Evolutionary conservation across 1,140 invertebrate genomes (phyloP).

Genomic region (Aphelinus atriplicis): DNA sequence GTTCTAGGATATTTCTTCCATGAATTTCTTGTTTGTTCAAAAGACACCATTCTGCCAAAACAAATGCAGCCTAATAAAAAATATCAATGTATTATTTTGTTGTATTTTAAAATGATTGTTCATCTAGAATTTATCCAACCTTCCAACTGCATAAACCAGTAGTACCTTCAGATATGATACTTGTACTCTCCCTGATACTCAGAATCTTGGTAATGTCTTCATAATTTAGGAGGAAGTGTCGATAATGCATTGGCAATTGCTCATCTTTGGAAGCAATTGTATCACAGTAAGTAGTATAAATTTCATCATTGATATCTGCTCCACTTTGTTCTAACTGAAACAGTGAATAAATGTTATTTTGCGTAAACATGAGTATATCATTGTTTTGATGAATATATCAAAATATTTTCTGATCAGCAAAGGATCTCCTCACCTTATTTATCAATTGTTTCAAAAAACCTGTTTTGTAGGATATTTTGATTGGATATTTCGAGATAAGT

Average conservation of each 20-base stretch:
- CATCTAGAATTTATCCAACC: slow-evolving; percentile 48
- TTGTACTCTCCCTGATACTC: slow-evolving; percentile 66
- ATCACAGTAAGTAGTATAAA: slow-evolving; percentile 62
- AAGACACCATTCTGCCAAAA: slow-evolving; percentile 68
- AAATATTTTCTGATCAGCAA: slow-evolving; percentile 11
- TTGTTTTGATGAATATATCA: background rate
- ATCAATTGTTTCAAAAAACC: slow-evolving; percentile 65
- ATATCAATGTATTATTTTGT: background rate
- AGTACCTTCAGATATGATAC: slow-evolving; percentile 69
- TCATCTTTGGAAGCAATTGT: slow-evolving; percentile 52
- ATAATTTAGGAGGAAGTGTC: slow-evolving; percentile 63
- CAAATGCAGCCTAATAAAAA: slow-evolving; percentile 59
- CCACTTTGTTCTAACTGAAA: slow-evolving; percentile 56
- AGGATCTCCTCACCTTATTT: slow-evolving; percentile 46
- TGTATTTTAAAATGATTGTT: background rate
- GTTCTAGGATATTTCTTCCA: slow-evolving; percentile 66
- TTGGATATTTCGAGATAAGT: slow-evolving; percentile 58
- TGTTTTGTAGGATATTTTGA: slow-evolving; percentile 64
- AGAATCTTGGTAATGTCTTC: slow-evolving; percentile 48
- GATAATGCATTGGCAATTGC: slow-evolving; percentile 55
- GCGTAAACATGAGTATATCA: background rate
- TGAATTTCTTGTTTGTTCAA: slow-evolving; percentile 57
- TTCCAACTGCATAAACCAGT: slow-evolving; percentile 70
- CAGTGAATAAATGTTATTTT: slow-evolving; percentile 29
- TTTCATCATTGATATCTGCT: slow-evolving; percentile 58